Conservation (phyloP, 1,140 invertebrate species). For the Platorchestia sp. region DNA sequence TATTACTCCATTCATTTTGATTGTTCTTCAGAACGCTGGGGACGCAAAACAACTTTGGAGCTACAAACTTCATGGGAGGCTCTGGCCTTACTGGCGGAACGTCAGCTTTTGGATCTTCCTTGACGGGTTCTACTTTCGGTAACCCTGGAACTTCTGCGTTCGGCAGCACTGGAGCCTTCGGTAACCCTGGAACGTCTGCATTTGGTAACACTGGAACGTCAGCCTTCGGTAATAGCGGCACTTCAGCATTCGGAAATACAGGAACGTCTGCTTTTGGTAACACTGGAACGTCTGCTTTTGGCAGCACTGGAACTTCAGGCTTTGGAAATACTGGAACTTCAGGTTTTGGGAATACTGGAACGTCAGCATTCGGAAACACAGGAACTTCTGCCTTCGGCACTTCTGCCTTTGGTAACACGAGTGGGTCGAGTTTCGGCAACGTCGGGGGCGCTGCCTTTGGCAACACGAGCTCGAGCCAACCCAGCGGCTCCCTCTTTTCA, state of each 20-base stretch:
- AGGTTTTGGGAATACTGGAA: not conserved
- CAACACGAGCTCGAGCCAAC: not conserved
- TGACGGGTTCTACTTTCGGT: not conserved
- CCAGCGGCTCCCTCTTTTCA: constrained; percentile 2
- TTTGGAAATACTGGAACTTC: not conserved
- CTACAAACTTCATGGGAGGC: not conserved
- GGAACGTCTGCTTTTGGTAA: not conserved
- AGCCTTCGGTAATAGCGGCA: not conserved
- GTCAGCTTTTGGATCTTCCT: not conserved
- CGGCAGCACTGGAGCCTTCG: not conserved
- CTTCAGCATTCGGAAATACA: not conserved
- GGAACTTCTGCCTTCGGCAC: not conserved
- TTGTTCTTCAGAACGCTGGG: not conserved
- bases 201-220: not conserved
- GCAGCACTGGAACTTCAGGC: not conserved
- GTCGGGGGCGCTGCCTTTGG: not conserved
- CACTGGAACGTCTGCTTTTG: not conserved
- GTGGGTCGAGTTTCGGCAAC: not conserved
- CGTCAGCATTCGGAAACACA: not conserved
- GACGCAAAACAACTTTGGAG: constrained; percentile 22
- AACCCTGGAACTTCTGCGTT: not conserved
- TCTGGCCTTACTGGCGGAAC: not conserved
- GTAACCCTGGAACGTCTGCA: not conserved
- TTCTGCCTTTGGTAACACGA: not conserved
- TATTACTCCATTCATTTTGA: not conserved